Conservation (phyloP, 2,113 vertebrate genomes). For the Sardina pilchardus region DNA sequence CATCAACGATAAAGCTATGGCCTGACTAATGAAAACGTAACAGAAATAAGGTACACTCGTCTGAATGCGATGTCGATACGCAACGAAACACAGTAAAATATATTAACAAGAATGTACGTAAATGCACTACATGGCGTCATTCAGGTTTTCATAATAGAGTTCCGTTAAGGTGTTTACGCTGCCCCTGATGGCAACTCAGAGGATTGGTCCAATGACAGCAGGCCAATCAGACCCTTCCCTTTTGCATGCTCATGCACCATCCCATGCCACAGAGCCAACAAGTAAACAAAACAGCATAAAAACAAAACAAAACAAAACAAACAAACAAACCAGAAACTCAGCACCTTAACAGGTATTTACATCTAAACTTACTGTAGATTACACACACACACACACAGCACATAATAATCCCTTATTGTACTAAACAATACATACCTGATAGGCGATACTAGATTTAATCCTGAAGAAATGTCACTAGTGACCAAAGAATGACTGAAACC, state of each 20-base stretch:
- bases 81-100: background rate
- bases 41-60: background rate
- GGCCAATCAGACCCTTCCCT: background rate
- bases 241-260: constrained; percentile 15
- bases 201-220: background rate
- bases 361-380: background rate
- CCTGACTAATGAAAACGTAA: background rate
- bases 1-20: background rate
- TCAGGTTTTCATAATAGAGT: background rate
- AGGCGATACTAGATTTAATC: background rate
- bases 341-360: constrained; percentile 1
- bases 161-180: background rate
- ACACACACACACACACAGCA: background rate
- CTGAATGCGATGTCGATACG: background rate
- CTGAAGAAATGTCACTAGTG: background rate
- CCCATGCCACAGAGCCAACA: constrained; percentile 7
- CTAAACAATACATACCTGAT: constrained; percentile 6
- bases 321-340: background rate
- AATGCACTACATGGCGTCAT: constrained; percentile 5
- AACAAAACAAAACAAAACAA: background rate
- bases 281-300: background rate
- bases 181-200: background rate
- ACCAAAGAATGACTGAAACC: background rate
- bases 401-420: background rate
- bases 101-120: background rate